Evolutionary conservation across 2,113 vertebrate genomes (phyloP).

Genomic region (Myrmecophaga tridactyla): DNA sequence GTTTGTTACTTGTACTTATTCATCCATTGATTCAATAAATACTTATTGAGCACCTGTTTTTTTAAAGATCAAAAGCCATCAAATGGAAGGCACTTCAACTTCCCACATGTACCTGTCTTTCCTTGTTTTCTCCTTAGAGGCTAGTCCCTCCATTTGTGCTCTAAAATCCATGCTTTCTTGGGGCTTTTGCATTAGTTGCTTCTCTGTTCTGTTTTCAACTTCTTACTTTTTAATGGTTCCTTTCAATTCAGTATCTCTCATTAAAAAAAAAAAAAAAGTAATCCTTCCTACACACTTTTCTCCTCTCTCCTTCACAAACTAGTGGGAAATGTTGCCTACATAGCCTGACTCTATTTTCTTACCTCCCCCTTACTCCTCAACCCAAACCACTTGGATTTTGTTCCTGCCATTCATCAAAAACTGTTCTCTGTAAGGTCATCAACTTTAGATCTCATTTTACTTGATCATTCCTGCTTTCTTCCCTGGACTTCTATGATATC

Average conservation of each 20-base stretch:
- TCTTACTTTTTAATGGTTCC: neutral
- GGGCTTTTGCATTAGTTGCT: neutral
- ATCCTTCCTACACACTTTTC: neutral
- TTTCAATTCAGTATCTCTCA: neutral
- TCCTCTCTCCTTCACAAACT: neutral
- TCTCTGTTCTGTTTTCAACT: neutral
- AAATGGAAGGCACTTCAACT: neutral
- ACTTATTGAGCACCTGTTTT: constrained; percentile 29
- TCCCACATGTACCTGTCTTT: neutral
- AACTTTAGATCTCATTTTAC: constrained; percentile 44
- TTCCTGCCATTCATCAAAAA: neutral
- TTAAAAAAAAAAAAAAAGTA: neutral
- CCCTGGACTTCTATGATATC: neutral
- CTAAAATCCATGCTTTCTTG: neutral
- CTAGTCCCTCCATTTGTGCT: neutral
- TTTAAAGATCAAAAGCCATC: constrained; percentile 29
- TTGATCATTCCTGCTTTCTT: neutral
- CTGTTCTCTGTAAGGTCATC: neutral
- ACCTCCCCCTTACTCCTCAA: neutral
- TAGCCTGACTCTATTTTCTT: neutral
- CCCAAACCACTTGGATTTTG: neutral
- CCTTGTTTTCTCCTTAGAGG: neutral
- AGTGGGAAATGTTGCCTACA: neutral
- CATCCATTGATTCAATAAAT: constrained; percentile 30
- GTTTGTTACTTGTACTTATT: constrained; percentile 34